Percentiles rank a stretch among this genome's conserved stretches.
Evolutionary conservation across 2,888 invertebrate genomes (phyloP).

Genomic region (Ethmia dodecea): DNA sequence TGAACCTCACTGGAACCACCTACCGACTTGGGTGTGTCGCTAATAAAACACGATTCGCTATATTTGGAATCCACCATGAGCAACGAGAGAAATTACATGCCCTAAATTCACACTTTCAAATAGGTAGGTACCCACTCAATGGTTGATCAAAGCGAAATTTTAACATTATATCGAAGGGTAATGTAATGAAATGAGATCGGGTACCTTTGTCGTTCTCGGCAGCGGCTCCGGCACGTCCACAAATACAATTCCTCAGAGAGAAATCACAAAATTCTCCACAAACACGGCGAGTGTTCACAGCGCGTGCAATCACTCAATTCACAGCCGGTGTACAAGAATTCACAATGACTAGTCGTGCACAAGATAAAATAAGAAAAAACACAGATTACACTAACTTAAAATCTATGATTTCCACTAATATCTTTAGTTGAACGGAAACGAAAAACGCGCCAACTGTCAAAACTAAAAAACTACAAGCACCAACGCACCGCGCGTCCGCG

Average conservation of each 20-base stretch:
- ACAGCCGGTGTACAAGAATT: slow-evolving; percentile 63
- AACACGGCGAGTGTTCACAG: slow-evolving; percentile 58
- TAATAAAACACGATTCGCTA: slow-evolving; percentile 42
- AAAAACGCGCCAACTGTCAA: slow-evolving; percentile 77
- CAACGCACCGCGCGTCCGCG: slow-evolving; percentile 69
- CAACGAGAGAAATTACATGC: slow-evolving; percentile 45
- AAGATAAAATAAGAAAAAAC: slow-evolving; percentile 65
- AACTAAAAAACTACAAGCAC: slow-evolving; percentile 77
- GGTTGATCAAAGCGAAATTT: no score
- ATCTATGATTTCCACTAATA: slow-evolving; percentile 71
- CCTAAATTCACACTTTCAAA: slow-evolving; percentile 30
- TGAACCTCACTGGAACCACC: slow-evolving; percentile 9
- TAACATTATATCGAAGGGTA: background rate
- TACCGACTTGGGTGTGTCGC: background rate
- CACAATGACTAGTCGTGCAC: slow-evolving; percentile 70
- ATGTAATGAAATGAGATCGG: slow-evolving; percentile 16
- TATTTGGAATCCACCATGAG: slow-evolving; percentile 58
- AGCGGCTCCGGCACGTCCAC: slow-evolving; percentile 39
- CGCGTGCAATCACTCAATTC: slow-evolving; percentile 66
- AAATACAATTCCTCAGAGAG: slow-evolving; percentile 56
- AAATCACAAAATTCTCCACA: slow-evolving; percentile 68
- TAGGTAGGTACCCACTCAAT: no score
- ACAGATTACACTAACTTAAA: slow-evolving; percentile 74
- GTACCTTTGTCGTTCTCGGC: slow-evolving; percentile 55
- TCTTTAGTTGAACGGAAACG: slow-evolving; percentile 47